Conservation (phyloP, 2,113 vertebrate genomes). For the Notarius quadriscutis region DNA sequence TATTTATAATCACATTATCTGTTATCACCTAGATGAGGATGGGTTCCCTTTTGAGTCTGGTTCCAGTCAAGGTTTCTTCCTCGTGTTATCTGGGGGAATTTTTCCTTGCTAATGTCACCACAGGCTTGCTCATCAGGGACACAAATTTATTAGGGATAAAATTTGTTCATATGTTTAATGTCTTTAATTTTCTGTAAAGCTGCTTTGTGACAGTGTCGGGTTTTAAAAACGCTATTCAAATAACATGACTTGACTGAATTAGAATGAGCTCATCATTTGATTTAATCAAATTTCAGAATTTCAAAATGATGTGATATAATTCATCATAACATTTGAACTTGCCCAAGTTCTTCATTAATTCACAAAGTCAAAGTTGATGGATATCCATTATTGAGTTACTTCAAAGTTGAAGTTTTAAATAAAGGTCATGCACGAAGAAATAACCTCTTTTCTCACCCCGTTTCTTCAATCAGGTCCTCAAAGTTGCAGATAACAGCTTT, state of each 20-base stretch:
- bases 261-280: background rate
- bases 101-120: no score
- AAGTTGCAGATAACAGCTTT: background rate
- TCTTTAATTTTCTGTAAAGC: no score
- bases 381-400: background rate
- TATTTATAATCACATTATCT: no score
- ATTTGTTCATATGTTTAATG: no score
- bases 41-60: no score
- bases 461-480: background rate
- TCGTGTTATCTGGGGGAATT: no score
- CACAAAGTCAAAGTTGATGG: background rate
- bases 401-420: conserved; percentile 2
- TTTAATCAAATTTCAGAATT: background rate
- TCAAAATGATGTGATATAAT: background rate
- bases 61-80: no score
- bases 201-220: no score
- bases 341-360: background rate
- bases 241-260: background rate
- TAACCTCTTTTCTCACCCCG: background rate
- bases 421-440: background rate
- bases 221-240: no score
- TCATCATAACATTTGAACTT: background rate
- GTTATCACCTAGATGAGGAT: no score
- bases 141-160: no score
- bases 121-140: no score